These are phyloP conservation scores for Zaprionus africanus DNA, from an alignment of 1,140 invertebrate species.

Conservation along the genomic window DNA sequence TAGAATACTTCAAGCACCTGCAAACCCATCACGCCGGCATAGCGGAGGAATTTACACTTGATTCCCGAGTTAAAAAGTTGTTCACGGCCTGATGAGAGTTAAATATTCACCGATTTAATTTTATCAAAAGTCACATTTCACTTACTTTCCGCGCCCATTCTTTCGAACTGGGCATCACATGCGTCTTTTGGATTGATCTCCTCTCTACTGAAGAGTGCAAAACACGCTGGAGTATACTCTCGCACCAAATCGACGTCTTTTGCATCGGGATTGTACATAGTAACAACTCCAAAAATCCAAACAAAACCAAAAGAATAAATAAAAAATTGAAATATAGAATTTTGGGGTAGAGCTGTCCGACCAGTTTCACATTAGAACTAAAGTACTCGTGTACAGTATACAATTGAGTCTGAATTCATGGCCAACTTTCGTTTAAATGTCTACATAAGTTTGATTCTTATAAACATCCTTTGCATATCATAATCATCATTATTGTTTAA, in stretches of 20 bases:
- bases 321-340: too few species aligned
- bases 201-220: not conserved
- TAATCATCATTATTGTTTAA: too few species aligned
- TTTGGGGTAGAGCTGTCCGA: too few species aligned
- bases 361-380: too few species aligned
- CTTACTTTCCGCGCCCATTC: not conserved
- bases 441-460: too few species aligned
- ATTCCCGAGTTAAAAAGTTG: not conserved
- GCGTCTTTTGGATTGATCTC: rapidly evolving
- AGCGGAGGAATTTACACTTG: not conserved
- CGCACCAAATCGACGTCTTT: not conserved
- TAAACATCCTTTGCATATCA: too few species aligned
- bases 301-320: too few species aligned
- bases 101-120: not conserved
- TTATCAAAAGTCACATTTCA: not conserved
- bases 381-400: too few species aligned
- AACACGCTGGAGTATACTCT: not conserved
- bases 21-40: not conserved
- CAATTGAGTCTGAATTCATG: too few species aligned
- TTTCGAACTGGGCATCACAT: rapidly evolving
- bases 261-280: not conserved
- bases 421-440: too few species aligned
- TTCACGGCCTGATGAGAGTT: not conserved
- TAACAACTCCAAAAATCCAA: too few species aligned
- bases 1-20: not conserved